phyloP scores from a whole-genome alignment of 2,888 invertebrate genomes.

The Blera fallax region DNA sequence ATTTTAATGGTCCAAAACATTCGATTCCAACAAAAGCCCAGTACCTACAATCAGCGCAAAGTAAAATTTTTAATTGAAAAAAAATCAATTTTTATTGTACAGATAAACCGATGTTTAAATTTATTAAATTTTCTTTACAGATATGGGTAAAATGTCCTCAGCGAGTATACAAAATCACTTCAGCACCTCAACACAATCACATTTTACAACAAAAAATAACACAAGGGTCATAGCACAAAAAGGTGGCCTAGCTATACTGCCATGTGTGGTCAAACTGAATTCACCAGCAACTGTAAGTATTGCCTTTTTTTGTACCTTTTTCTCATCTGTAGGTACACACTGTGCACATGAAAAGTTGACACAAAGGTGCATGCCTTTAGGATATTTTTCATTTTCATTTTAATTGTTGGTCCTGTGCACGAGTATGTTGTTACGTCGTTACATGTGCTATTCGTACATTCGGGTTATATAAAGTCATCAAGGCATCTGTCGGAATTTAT shows the following conservation, averaged over 20 bases:
- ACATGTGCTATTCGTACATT: not conserved
- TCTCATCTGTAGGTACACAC: not conserved
- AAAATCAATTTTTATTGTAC: not conserved
- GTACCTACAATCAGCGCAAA: too few relatives aligned
- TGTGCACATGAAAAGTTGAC: not conserved
- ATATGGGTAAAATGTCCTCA: conserved; percentile 80
- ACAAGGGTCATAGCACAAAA: conserved; percentile 81
- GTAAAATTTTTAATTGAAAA: conserved; percentile 1
- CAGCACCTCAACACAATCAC: conserved; percentile 77
- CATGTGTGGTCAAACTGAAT: conserved; percentile 81
- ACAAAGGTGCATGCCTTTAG: conserved; percentile 15
- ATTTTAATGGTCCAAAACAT: too few relatives aligned
- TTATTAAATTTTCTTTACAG: conserved; percentile 73
- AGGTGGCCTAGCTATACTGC: conserved; percentile 81
- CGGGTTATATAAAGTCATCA: conserved; percentile 21
- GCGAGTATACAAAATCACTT: conserved; percentile 79
- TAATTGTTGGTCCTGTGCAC: not conserved
- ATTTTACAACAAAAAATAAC: conserved; percentile 81
- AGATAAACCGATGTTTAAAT: not conserved
- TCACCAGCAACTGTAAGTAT: conserved; percentile 81
- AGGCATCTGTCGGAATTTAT: not conserved
- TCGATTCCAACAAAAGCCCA: too few relatives aligned
- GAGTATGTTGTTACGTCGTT: not conserved
- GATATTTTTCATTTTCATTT: conserved; percentile 27
- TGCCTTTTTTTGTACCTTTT: not conserved